Percentiles rank a stretch among this genome's conserved stretches.
These are phyloP conservation scores for Tiphia femorata DNA, from an alignment of 2,888 invertebrate species.

Conservation along the genomic window DNA sequence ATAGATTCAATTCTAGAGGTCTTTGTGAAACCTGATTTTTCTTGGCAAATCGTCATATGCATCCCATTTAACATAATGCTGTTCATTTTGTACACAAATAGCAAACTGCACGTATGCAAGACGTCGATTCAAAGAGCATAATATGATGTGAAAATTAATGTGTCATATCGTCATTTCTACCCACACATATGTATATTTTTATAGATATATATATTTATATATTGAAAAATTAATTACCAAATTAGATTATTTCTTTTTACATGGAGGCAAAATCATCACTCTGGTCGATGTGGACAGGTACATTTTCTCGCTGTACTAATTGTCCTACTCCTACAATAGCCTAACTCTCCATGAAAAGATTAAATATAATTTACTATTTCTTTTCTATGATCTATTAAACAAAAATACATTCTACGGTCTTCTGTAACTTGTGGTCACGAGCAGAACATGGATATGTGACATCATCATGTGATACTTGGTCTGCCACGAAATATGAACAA, in stretches of 20 bases:
- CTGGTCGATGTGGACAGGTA: slow-evolving; percentile 61
- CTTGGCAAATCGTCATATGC: no score
- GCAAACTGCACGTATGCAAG: slow-evolving; percentile 6
- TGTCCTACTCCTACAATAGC: slow-evolving; percentile 43
- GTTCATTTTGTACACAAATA: slow-evolving; percentile 2
- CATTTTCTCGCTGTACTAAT: slow-evolving; percentile 58
- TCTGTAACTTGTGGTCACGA: slow-evolving; percentile 35
- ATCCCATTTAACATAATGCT: no score
- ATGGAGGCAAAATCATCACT: slow-evolving; percentile 49
- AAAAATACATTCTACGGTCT: slow-evolving; percentile 16
- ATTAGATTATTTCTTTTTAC: not conserved
- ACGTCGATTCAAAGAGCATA: no score
- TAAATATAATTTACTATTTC: slow-evolving; percentile 7
- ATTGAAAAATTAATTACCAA: not conserved
- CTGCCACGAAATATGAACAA: slow-evolving; percentile 20
- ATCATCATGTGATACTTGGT: slow-evolving; percentile 32
- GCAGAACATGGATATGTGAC: slow-evolving; percentile 53
- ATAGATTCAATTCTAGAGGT: no score
- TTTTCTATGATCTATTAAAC: slow-evolving; percentile 22
- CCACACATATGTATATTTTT: slow-evolving; percentile 22
- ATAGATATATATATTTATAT: slow-evolving; percentile 34
- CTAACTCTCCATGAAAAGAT: slow-evolving; percentile 15
- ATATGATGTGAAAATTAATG: no score
- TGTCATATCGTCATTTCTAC: no score
- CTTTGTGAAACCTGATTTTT: no score